A percentile compares a stretch with the other conserved stretches of the same genome.
These are phyloP conservation scores for Cephus sareptanus DNA, from an alignment of 2,888 invertebrate genomes.

Conservation along the genomic window DNA sequence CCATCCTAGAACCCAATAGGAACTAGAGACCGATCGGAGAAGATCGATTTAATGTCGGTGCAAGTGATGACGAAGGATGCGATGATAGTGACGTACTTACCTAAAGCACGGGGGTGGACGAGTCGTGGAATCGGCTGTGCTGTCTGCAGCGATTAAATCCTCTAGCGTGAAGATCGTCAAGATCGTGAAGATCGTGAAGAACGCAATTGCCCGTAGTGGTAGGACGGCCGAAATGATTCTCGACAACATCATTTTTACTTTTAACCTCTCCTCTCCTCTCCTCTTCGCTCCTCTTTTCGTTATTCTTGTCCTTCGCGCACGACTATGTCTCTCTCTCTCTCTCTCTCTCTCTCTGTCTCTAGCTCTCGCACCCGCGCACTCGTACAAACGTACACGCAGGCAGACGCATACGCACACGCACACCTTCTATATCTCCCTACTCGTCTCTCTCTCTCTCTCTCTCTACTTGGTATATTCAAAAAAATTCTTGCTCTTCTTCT, in stretches of 20 bases:
- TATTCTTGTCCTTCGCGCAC: slow-evolving; percentile 7
- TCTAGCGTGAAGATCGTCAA: slow-evolving; percentile 23
- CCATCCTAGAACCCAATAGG: too few relatives aligned
- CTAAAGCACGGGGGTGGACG: slow-evolving; percentile 56
- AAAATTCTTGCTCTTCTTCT: not conserved
- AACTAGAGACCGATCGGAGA: too few relatives aligned
- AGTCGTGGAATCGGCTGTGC: slow-evolving; percentile 18
- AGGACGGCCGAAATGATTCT: slow-evolving; percentile 37
- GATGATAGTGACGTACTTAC: slow-evolving; percentile 44
- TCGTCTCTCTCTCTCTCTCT: slow-evolving; percentile 18
- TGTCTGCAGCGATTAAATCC: slow-evolving; percentile 26
- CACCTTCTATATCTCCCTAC: slow-evolving; percentile 9
- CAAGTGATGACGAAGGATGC: not conserved
- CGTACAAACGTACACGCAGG: too few relatives aligned
- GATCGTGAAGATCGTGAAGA: slow-evolving; percentile 23
- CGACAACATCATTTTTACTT: slow-evolving; percentile 46
- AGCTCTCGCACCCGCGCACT: not conserved
- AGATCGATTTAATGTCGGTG: not conserved
- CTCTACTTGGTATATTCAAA: not conserved
- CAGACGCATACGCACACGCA: too few relatives aligned
- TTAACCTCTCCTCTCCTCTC: slow-evolving; percentile 13
- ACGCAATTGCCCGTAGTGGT: slow-evolving; percentile 36
- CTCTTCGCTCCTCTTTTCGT: slow-evolving; percentile 20
- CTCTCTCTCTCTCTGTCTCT: not conserved
- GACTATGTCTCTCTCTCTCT: slow-evolving; percentile 3